These are phyloP conservation scores for Phyllotreta cruciferae DNA, from an alignment of 2,888 invertebrate genomes.

Conservation along the genomic window DNA sequence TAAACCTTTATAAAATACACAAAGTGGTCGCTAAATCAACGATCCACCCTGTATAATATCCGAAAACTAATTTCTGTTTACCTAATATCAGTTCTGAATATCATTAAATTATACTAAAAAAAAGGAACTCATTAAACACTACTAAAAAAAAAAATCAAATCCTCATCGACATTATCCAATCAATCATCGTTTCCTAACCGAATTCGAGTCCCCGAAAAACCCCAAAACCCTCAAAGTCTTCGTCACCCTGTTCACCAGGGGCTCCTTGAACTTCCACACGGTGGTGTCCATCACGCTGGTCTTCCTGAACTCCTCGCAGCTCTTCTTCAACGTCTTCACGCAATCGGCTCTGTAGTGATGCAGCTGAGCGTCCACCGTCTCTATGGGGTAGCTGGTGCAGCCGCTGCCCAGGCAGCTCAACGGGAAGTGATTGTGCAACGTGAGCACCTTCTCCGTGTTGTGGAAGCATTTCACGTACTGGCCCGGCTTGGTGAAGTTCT, in stretches of 20 bases:
- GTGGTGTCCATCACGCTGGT: constrained; percentile 84
- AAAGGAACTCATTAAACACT: neutral
- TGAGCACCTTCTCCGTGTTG: constrained; percentile 86
- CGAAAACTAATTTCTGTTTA: neutral
- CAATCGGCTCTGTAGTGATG: constrained; percentile 96
- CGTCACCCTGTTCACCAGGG: constrained; percentile 74
- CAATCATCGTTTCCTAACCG: constrained; percentile 40
- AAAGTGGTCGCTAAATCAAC: too few relatives aligned
- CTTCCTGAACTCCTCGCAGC: constrained; percentile 82
- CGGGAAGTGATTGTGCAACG: constrained; percentile 92
- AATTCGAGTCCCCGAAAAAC: constrained; percentile 63
- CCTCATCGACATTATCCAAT: too few relatives aligned
- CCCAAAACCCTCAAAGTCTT: constrained; percentile 75
- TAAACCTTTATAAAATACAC: too few relatives aligned
- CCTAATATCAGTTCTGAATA: neutral
- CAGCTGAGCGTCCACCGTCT: constrained; percentile 82
- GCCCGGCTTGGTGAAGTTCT: constrained; percentile 91
- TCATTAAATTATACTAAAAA: neutral
- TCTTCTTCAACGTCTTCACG: constrained; percentile 84
- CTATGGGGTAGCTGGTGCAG: constrained; percentile 85
- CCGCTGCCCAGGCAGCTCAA: constrained; percentile 82
- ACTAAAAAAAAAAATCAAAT: neutral
- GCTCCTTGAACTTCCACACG: constrained; percentile 87
- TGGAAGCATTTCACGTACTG: constrained; percentile 95
- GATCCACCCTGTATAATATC: too few relatives aligned